A percentile compares a stretch with the other conserved stretches of the same genome.
Conservation (phyloP, 2,888 invertebrate species). For the Microctonus aethiopoides region DNA sequence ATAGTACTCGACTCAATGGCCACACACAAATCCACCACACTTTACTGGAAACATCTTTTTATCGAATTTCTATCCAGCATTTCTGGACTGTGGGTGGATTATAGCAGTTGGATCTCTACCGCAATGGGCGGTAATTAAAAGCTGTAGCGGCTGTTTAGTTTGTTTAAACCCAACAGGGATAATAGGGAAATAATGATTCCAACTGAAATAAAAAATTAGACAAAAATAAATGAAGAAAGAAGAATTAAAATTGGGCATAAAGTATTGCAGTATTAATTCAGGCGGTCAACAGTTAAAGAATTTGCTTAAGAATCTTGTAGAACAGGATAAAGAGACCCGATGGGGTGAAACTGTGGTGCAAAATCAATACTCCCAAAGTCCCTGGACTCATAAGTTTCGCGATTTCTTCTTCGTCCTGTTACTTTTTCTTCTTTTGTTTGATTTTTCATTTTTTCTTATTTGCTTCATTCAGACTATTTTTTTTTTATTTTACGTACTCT, state of each 20-base stretch:
- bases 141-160: constrained; percentile 30
- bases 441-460: constrained; percentile 1
- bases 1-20: not conserved
- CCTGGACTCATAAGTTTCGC: constrained; percentile 27
- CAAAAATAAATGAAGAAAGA: constrained; percentile 22
- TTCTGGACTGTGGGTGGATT: not conserved
- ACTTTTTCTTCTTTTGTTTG: not conserved
- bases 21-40: constrained; percentile 4
- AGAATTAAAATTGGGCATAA: constrained; percentile 16
- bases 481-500: not conserved
- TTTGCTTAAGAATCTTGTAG: constrained; percentile 28
- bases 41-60: constrained; percentile 20
- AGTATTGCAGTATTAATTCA: constrained; percentile 33
- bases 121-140: constrained; percentile 29
- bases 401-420: constrained; percentile 12
- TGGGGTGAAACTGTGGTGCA: not conserved
- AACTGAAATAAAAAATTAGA: not conserved
- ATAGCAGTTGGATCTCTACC: not conserved
- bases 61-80: constrained; percentile 27
- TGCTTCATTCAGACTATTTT: not conserved
- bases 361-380: constrained; percentile 32
- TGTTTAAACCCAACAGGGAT: constrained; percentile 11
- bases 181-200: constrained; percentile 21
- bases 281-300: constrained; percentile 25
- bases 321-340: constrained; percentile 25